phyloP scores from a whole-genome alignment of 1,140 invertebrate species.

The Vanessa tameamea region DNA sequence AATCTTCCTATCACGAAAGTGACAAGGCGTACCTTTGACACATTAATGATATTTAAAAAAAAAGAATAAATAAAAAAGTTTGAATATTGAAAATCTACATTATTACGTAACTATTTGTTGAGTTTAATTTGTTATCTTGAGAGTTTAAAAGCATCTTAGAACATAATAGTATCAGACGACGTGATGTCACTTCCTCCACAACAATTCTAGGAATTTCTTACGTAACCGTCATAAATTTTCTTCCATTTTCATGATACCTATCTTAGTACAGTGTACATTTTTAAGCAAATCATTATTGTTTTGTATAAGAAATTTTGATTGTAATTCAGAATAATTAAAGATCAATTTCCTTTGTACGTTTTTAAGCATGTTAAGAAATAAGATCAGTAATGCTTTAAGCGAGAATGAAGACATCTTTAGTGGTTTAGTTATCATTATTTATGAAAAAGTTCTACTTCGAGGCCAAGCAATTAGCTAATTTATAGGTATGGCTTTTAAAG shows the following conservation, averaged over 20 bases:
- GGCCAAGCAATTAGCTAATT: slow-evolving; percentile 31
- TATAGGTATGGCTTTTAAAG: slow-evolving; percentile 32
- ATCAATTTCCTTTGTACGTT: not conserved
- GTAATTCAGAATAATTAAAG: not conserved
- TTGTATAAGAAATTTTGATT: not conserved
- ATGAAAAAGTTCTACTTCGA: slow-evolving; percentile 23
- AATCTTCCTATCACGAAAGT: not conserved
- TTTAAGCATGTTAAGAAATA: not conserved
- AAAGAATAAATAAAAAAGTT: not conserved
- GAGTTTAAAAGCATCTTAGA: slow-evolving; percentile 4
- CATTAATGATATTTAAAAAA: not conserved
- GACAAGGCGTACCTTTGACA: no score
- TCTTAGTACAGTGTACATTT: not conserved
- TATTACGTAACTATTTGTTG: not conserved
- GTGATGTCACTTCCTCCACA: slow-evolving; percentile 6
- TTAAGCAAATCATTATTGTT: not conserved
- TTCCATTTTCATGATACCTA: slow-evolving; percentile 6
- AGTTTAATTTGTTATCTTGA: not conserved
- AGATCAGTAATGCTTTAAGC: slow-evolving; percentile 25
- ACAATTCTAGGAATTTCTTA: slow-evolving; percentile 24
- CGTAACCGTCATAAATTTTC: slow-evolving; percentile 30
- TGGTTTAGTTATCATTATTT: slow-evolving; percentile 24
- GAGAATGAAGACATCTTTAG: slow-evolving; percentile 29
- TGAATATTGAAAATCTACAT: not conserved
- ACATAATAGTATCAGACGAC: slow-evolving; percentile 4